These are phyloP conservation scores for Protodeltote pygarga DNA, from an alignment of 2,888 invertebrate species.

Conservation along the genomic window DNA sequence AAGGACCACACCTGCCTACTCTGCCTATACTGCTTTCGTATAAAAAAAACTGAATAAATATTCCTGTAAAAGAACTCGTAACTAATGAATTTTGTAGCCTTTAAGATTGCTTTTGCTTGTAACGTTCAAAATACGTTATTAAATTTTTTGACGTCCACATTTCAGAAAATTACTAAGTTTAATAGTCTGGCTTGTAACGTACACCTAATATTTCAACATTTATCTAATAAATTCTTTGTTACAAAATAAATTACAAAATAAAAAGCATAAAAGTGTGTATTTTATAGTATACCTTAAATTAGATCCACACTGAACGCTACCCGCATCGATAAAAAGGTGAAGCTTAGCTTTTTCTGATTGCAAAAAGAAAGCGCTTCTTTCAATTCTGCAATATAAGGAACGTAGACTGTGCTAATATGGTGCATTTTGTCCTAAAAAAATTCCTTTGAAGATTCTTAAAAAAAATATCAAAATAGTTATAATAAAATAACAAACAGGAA, in stretches of 20 bases:
- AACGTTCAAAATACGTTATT: no score
- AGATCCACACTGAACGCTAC: slow-evolving; percentile 53
- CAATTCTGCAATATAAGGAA: slow-evolving; percentile 37
- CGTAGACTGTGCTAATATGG: slow-evolving; percentile 4
- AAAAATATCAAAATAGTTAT: no score
- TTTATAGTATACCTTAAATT: slow-evolving; percentile 55
- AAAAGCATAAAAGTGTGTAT: slow-evolving; percentile 42
- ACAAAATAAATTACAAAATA: no score
- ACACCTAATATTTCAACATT: not conserved
- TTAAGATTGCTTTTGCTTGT: no score
- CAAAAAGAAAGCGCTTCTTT: slow-evolving; percentile 47
- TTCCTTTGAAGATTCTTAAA: not conserved
- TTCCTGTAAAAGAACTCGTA: no score
- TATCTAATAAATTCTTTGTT: slow-evolving; percentile 30
- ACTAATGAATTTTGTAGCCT: no score
- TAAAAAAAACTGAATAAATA: no score
- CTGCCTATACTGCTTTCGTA: slow-evolving; percentile 2
- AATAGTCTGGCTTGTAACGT: not conserved
- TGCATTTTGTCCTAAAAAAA: slow-evolving; percentile 14
- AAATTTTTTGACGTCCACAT: no score
- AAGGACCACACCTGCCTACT: slow-evolving; percentile 3
- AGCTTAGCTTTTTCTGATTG: slow-evolving; percentile 58
- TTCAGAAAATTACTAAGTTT: no score
- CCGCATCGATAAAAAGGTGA: slow-evolving; percentile 58
- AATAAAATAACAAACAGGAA: no score